Evolutionary conservation across 2,797 vertebrate species (phyloP), one percentile per base, ranked within the genome.

Genomic region (Notolabrus celidotus): DNA sequence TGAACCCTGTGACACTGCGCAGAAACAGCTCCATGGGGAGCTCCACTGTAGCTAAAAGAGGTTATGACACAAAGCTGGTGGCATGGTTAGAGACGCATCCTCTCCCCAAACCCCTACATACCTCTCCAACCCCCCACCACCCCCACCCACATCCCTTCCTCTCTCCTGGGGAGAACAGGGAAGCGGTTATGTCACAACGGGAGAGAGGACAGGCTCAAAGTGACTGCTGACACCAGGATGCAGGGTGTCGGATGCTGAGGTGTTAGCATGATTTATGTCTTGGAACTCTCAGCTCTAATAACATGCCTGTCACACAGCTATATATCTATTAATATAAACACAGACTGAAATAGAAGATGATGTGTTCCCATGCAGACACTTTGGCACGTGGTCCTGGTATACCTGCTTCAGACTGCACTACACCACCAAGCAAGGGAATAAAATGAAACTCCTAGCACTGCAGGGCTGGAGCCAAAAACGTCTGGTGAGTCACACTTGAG

Each of bases 1-100:
- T 81, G 79, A 89, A 91, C 89, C 78, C 90, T 34, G 60, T 84
- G 88, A 89, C 87, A 78, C 61, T 4, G 69, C n/a, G 22, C 71
- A 70, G 66, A 73, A 41, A 64, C 49, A 0, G 69, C 74, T 80
- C 86, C 75, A 1, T 0, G 19, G 84, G 82, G 84, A 86, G 66
- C 65, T 76, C 49, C 10, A 54, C 74, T 79, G 71, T 49, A 62
- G 86, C 84, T 85, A 90, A 88, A 90, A 87, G 82, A 84, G 83
- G 84, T 84, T 89, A 83, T 87, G 89, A 89, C 85, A 86, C 77
- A 58, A 57, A 87, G 81, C 71, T 59, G 52, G 79, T 15, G 79
- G 80, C 61, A 86, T 70, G 83, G 60, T 65, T 71, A 6, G n/a
- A 72, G 41, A 38, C 25, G 1, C 70, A 34, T 34, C 61, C 69